Base-by-base conservation (phyloP, 2,888 invertebrate species). In the Conomelus anceps region DNA sequence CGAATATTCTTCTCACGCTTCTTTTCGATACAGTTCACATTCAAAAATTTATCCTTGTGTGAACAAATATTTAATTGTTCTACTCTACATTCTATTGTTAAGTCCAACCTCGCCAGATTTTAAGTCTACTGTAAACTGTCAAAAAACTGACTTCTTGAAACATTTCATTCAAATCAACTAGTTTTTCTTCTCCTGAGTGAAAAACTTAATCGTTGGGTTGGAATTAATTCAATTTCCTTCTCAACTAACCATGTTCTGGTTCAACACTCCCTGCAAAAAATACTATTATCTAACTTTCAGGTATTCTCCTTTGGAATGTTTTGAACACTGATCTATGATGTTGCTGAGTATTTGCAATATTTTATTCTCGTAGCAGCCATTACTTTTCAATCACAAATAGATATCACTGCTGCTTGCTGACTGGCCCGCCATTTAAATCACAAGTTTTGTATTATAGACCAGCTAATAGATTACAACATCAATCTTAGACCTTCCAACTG, bases 371-470 rank as follows among this genome's bases (percentile, higher is more conserved):
- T 86, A 86, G 86, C 9, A 86, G 26, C 86, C 86, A 26, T 24
- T 23, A 24, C 86, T 24, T 23, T 29, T 86, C 23, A 86, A 63
- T 63, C 63, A 24, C 86, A 86, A 29, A 86, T 86, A 86, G 86
- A 86, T 29, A 24, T 85, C 86, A 86, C 24, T 29, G 24, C 24
- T 26, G 86, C 86, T 86, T 86, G 86, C 86, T 86, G 29, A 86
- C 86, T 86, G 26, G 86, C 86, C 24, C 86, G 86, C 86, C 86
- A 23, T 86, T 86, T 22, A 26, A 23, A 26, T 22, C 24, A 22
- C 24, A 22, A 26, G 22, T 85, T 85, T 85, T 85, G 85, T 85
- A 85, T 85, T 63, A 63, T 63, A 63, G 63, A n/a, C 63, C 63
- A 63, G 63, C 63, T 63, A 20, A 63, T 63, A 63, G 63, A 63